Base-by-base conservation (phyloP, 2,797 vertebrate genomes). In the Sebastes dallii region DNA sequence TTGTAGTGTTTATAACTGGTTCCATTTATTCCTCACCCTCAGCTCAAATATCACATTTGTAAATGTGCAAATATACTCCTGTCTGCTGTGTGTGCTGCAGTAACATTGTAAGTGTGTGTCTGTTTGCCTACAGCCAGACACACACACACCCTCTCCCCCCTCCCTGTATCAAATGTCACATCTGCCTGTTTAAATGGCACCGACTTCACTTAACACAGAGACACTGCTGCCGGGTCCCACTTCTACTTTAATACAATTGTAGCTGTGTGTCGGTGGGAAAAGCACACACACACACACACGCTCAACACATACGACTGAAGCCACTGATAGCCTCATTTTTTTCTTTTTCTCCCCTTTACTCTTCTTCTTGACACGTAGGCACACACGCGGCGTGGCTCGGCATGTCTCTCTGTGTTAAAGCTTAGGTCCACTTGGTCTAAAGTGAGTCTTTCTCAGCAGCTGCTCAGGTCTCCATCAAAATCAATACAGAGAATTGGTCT, bases 111-210 rank as follows among this genome's bases (percentile, higher is more conserved):
- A 80, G 75, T 78, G 77, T 81, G 30, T 76, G 72, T 58, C 70
- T 88, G 82, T 93, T 89, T 88, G 88, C 85, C 69, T 77, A 65
- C 80, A 62, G 39, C 55, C 11, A 20, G 8, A 62, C 12, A 32
- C 60, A 62, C 12, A 32, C 60, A 13, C 54, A 62, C 8, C 16
- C 69, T 1, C 10, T 3, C 54, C 54, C 13, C 12, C 50, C 68
- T 9, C 54, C 68, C 27, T 5, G 50, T 77, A 85, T 90, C 85
- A 92, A 93, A 94, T 93, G 91, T 89, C 91, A 92, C 87, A 89
- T 87, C 81, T 87, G 89, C 87, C 81, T 93, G 88, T 92, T 89
- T 91, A 93, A 93, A 92, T 89, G 90, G 75, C 84, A 83, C 77
- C 84, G 89, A 92, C 90, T 91, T 91, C 89, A 88, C 90, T 92